Conservation (phyloP, 2,888 invertebrate genomes). For the Heliconius ismenius region DNA sequence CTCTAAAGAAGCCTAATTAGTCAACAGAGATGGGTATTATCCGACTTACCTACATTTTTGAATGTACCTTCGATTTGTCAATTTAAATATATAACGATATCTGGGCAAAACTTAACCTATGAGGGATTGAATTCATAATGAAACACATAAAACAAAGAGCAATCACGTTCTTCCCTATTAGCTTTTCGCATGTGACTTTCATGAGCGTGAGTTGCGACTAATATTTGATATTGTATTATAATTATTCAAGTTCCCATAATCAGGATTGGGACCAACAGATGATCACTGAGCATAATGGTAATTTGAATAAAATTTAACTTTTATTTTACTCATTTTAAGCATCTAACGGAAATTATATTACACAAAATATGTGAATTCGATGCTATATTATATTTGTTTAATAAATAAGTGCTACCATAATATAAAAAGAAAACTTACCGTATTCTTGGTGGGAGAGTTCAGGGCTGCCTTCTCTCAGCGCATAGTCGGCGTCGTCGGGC, state of each 20-base stretch:
- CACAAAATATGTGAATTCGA: background rate
- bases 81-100: background rate
- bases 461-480: constrained; percentile 73
- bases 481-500: constrained; percentile 82
- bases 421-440: constrained; percentile 57
- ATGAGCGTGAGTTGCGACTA: background rate
- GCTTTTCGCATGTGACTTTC: background rate
- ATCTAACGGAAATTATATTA: background rate
- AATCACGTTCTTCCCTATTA: background rate
- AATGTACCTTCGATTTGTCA: background rate
- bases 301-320: background rate
- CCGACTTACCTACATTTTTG: background rate
- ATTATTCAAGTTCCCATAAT: background rate
- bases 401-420: background rate
- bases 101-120: background rate
- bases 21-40: no score
- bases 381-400: background rate
- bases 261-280: background rate
- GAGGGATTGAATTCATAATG: constrained; percentile 22
- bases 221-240: background rate
- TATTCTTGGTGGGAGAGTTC: constrained; percentile 66
- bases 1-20: no score
- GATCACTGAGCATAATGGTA: background rate
- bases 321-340: background rate
- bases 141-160: constrained; percentile 5